Conservation (phyloP, 1,140 invertebrate genomes). For the Drosophila paulistorum region DNA sequence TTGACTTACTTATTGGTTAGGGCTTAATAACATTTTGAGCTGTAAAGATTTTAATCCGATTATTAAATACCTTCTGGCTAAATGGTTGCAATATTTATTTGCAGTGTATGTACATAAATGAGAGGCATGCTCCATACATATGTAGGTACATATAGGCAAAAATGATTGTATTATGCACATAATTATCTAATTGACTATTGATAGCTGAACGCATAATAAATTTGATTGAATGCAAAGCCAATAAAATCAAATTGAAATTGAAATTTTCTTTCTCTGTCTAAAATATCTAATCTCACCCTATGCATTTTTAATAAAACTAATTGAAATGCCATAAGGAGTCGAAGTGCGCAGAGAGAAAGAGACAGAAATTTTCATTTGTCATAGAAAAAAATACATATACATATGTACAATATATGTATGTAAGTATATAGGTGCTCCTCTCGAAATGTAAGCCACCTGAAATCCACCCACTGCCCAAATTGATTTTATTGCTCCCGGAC, state of each 20-base stretch:
- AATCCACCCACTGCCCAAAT: too few relatives aligned
- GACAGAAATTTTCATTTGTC: conserved; percentile 53
- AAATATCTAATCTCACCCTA: conserved; percentile 22
- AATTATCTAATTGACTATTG: conserved; percentile 78
- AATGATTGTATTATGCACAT: conserved; percentile 44
- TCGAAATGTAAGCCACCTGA: too few relatives aligned
- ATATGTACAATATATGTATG: too few relatives aligned
- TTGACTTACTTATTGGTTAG: too few relatives aligned
- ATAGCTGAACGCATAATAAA: conserved; percentile 60
- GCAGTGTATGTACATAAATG: conserved; percentile 2
- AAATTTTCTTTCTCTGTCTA: conserved; percentile 36
- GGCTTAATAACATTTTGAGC: too few relatives aligned
- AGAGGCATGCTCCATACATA: neutral
- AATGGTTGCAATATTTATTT: too few relatives aligned
- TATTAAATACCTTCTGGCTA: too few relatives aligned
- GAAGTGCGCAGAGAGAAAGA: neutral
- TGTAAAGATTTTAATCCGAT: too few relatives aligned
- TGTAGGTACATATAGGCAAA: neutral
- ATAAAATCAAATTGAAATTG: conserved; percentile 53
- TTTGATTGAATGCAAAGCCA: conserved; percentile 62
- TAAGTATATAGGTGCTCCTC: neutral
- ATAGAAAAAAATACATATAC: conserved; percentile 37
- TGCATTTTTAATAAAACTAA: conserved; percentile 79
- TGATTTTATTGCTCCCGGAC: too few relatives aligned
- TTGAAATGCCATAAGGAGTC: conserved; percentile 53